Conservation (phyloP, 2,888 invertebrate species). For the Limenitis camilla region DNA sequence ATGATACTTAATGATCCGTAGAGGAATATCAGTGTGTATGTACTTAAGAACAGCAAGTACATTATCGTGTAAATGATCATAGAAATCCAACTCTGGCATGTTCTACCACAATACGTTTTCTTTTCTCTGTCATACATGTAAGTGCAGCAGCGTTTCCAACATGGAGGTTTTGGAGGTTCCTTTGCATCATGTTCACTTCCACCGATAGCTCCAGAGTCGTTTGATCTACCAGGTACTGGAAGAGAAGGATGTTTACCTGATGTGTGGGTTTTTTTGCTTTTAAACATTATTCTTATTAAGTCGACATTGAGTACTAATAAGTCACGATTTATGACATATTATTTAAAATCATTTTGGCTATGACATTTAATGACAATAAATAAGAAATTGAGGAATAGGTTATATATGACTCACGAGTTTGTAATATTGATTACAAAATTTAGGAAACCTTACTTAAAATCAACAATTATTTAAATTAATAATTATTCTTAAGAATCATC, state of each 20-base stretch:
- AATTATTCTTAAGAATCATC: too few species aligned
- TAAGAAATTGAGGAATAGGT: too few species aligned
- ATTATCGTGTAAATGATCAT: constrained; percentile 45
- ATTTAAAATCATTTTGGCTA: constrained; percentile 1
- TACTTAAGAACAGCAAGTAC: constrained; percentile 48
- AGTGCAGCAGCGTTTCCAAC: constrained; percentile 26
- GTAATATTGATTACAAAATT: too few species aligned
- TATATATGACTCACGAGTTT: too few species aligned
- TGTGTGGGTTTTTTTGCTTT: constrained; percentile 6
- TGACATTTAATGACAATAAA: background rate
- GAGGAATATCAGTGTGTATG: constrained; percentile 46
- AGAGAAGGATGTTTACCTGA: constrained; percentile 14
- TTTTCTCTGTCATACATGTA: constrained; percentile 41
- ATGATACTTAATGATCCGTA: constrained; percentile 40
- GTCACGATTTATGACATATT: background rate
- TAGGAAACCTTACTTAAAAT: too few species aligned
- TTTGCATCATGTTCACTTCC: background rate
- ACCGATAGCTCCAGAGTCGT: constrained; percentile 5
- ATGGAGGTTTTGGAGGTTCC: constrained; percentile 12
- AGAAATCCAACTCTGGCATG: constrained; percentile 44
- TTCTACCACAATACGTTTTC: constrained; percentile 40
- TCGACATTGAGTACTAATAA: background rate
- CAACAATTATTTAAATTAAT: too few species aligned
- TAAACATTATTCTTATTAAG: constrained; percentile 15
- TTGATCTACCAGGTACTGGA: constrained; percentile 22